Base-by-base conservation (phyloP, 2,797 vertebrate species). In the Phrynocephalus vlangalii region DNA sequence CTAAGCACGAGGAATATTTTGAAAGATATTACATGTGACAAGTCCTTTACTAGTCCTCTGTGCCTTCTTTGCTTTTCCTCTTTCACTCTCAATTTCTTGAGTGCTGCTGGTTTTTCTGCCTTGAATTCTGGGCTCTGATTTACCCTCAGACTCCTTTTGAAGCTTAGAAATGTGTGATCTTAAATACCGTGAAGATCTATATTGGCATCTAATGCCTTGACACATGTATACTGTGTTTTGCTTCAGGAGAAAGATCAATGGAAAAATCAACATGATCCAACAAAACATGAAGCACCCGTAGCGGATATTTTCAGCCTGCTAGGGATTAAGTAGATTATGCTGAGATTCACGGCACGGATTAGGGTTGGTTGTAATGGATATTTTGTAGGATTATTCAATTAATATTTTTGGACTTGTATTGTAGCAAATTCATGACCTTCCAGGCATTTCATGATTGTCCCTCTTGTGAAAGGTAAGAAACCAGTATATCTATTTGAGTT, bases 291-390 rank as follows among this genome's bases (percentile, higher is more conserved):
- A 70, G 48, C 84, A 79, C 44, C 48, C 24, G 38, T 24, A 50
- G 70, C 91, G 92, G 89, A 60, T 93, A 78, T 93, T 92, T 94
- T 89, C 91, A 93, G 79, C 84, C 88, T 90, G 87, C 63, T 79
- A 71, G 84, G 87, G 91, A 94, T 94, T 95, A 93, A 93, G 92
- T 92, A 93, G 92, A 92, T 92, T 92, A 79, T 91, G 92, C 60
- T 60, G 91, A 86, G 88, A 93, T 94, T 95, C 94, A 94, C 88
- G 92, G 66, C 20, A 91, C n/a, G 71, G 92, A 93, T 93, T 95
- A 92, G 93, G 94, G 87, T 90, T 89, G 84, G 83, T 88, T 89
- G 92, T 89, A 94, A 93, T 87, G 91, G 91, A 93, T 94, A 93
- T 90, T 81, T 84, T 82, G 83, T 82, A 85, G 84, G 86, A 93